Base-by-base conservation (phyloP, 2,888 invertebrate genomes). In the Drosophila austrosaltans region DNA sequence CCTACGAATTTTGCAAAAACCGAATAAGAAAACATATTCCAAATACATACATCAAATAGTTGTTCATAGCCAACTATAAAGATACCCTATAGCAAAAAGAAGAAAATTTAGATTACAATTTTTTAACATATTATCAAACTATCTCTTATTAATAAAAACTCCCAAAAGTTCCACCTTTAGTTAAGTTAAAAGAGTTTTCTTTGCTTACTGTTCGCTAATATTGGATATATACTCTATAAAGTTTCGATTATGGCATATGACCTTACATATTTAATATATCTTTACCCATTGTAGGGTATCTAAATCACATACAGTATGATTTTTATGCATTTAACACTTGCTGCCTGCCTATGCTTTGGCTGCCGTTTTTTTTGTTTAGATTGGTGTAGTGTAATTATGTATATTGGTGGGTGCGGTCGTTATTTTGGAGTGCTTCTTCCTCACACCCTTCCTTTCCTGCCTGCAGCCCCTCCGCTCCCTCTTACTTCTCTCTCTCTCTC, bases 1-100 rank as follows among this genome's bases (percentile, higher is more conserved):
- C 16, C 44, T 22, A 48, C 30, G 44, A 76, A 64, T 69, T 84
- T 78, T 89, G 82, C 82, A 69, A 87, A 87, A 36, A 57, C 32
- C n/a, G 22, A 39, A 57, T 2, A 54, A 30, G 22, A 57, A 39
- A 57, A 36, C 36, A 36, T 36, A 8, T 36, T 8, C 36, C 36
- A 6, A 32, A 32, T 32, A 32, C 32, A 32, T 32, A 32, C 32
- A 32, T 32, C 32, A 32, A 32, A 32, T 32, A 5, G 6, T 6
- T 4, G 6, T 6, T 1, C 7, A 36, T 3, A 36, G 36, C 36
- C 10, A 10, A 36, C 36, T 36, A 8, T 36, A 2, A 36, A 25
- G 16, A 48, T 48, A 48, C 48, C 22, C 48, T 25, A 8, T 8
- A 36, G 8, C 36, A 36, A 36, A 36, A 30, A 30, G 30, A 5